Percentiles rank a stretch among this genome's conserved stretches.
These are phyloP conservation scores for Idris sp. DNA, from an alignment of 1,140 invertebrate genomes.

Conservation along the genomic window DNA sequence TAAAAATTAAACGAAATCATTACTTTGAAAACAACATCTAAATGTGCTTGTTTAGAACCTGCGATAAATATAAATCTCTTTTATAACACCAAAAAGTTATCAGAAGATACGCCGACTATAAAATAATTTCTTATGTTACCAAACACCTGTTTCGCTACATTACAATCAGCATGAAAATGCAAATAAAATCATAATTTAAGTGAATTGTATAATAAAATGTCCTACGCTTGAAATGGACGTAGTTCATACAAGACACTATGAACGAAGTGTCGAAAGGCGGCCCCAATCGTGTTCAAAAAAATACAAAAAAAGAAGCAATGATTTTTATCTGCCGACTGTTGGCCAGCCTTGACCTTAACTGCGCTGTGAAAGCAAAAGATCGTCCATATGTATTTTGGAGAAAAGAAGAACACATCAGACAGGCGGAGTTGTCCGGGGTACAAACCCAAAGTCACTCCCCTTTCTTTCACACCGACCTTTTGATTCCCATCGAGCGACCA, in stretches of 20 bases:
- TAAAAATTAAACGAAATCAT: too few species aligned
- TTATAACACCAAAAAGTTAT: too few species aligned
- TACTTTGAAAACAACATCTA: too few species aligned
- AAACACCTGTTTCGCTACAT: constrained; percentile 28
- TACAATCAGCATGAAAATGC: not conserved
- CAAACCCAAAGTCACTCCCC: constrained; percentile 62
- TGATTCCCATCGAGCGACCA: constrained; percentile 59
- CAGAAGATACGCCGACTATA: too few species aligned
- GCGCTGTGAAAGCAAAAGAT: constrained; percentile 60
- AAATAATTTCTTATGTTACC: too few species aligned
- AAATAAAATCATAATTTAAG: constrained; percentile 18
- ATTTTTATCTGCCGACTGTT: constrained; percentile 63
- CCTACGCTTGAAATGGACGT: constrained; percentile 14
- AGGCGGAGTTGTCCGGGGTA: constrained; percentile 58
- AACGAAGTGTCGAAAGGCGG: constrained; percentile 59
- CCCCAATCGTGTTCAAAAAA: constrained; percentile 38
- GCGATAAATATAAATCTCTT: too few species aligned
- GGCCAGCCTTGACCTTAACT: constrained; percentile 69
- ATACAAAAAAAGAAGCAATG: constrained; percentile 49
- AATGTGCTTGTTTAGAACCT: too few species aligned
- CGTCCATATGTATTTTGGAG: constrained; percentile 49
- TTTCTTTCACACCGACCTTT: constrained; percentile 55
- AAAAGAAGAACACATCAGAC: constrained; percentile 39
- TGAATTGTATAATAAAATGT: constrained; percentile 28
- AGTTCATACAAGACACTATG: constrained; percentile 34